Percentiles rank a stretch among this genome's conserved stretches.
Conservation (phyloP, 2,888 invertebrate species). For the Gasteruption jaculator region DNA sequence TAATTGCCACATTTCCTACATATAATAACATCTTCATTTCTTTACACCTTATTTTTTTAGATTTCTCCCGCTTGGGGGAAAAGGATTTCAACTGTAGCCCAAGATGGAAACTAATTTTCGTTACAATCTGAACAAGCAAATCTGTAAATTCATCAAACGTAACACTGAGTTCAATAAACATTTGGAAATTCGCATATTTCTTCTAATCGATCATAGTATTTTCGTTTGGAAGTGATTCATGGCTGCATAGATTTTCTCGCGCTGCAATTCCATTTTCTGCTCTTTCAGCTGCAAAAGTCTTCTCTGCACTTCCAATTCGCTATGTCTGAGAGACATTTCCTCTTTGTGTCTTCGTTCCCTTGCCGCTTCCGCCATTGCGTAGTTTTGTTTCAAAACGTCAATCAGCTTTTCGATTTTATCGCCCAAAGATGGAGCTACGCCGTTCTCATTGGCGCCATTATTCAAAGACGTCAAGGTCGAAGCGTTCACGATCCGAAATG, state of each 20-base stretch:
- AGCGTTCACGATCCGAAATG: too few species aligned
- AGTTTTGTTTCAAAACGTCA: slow-evolving; percentile 29
- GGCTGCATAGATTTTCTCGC: slow-evolving; percentile 29
- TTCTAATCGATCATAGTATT: slow-evolving; percentile 22
- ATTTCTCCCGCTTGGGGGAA: too few species aligned
- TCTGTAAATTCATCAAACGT: too few species aligned
- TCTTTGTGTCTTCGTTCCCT: slow-evolving; percentile 36
- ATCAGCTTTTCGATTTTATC: slow-evolving; percentile 24
- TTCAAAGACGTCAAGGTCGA: not conserved
- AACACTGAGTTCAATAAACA: too few species aligned
- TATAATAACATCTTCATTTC: too few species aligned
- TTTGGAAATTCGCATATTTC: too few species aligned
- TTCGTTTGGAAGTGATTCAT: slow-evolving; percentile 28
- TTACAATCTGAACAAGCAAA: too few species aligned
- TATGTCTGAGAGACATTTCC: slow-evolving; percentile 31
- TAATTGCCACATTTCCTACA: too few species aligned
- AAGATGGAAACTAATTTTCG: too few species aligned
- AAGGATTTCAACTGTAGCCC: too few species aligned
- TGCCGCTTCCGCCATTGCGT: slow-evolving; percentile 30
- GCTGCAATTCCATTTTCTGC: slow-evolving; percentile 33
- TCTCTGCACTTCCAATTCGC: slow-evolving; percentile 32
- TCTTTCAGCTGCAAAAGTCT: slow-evolving; percentile 35
- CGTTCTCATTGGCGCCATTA: not conserved
- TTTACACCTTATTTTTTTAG: too few species aligned
- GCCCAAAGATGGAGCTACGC: slow-evolving; percentile 1